Base-by-base conservation (phyloP, 2,113 vertebrate genomes). In the Eudyptes chrysolophus region DNA sequence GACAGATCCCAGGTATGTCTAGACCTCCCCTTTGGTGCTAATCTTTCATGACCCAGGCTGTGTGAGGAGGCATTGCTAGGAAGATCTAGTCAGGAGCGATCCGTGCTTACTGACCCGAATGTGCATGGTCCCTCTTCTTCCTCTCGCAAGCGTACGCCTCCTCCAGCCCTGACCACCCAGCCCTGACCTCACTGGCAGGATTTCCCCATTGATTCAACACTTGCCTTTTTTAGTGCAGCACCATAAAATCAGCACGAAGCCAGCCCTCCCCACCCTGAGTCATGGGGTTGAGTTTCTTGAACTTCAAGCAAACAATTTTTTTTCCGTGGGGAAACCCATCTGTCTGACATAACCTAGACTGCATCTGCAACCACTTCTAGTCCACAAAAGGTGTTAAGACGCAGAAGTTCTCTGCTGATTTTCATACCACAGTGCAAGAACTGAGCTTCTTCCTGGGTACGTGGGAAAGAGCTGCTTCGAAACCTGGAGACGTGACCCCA, bases 101-200 rank as follows among this genome's bases (percentile, higher is more conserved):
- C 68, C 3, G 1, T 61, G 38, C 26, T 77, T 55, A 29, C 65
- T 72, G 71, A 44, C 52, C 29, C 3, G 0, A 52, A n/a, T 11
- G 38, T 11, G 7, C 0, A 0, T 55, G 32, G 52, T 78, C 46
- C 25, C 12, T 66, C 38, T 38, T 78, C 60, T 65, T 27, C 52
- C 21, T 66, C 72, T 29, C 4, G 0, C 0, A 5, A 49, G 13
- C 13, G 4, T 30, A 27, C 20, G 27, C 6, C 8, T 72, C 17
- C 17, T 68, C 62, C 68, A 64, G 7, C 75, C 40, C 36, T 62
- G 75, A 42, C 27, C 1, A 1, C 30, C 18, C 48, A 62, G n/a
- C 22, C 70, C 68, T 38, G 42, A 34, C 60, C 61, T 75, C 38
- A 3, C 49, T 40, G 44, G 34, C 38, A 44, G 62, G 69, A 49